Evolutionary conservation across 2,888 invertebrate genomes (phyloP), one percentile per base, ranked within the genome.

Genomic region (Pristionchus fissidentatus): DNA sequence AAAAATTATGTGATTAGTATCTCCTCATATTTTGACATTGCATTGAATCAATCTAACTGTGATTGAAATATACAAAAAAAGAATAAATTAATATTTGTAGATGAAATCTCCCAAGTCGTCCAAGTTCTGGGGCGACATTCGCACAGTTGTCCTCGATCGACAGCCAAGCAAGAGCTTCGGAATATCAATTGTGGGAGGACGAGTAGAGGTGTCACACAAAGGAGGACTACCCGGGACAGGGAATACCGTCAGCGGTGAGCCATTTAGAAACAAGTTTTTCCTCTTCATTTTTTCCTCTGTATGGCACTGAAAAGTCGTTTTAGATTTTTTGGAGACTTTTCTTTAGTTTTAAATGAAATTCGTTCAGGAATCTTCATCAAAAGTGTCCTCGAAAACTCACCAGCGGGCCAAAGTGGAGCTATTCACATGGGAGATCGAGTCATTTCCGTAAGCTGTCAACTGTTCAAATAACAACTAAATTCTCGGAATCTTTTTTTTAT

Each of bases 181-280:
- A 13, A 97, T 99, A 93, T 97, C 97, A 93, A 98, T 99, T 90
- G 97, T 99, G 52, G 97, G 98, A 84, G 97, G 97, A 91, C 96
- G 96, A 95, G 96, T 96, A 92, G 93, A 93, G 88, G 90, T 92
- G 29, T 91, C 90, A 13, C 92, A 92, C 77, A 89, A 90, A 73
- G 92, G 92, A 41, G 90, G 90, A 46, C 85, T 90, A 10, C 94
- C 95, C 83, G 90, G 86, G 46, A 95, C 95, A 87, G 95, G 95
- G 84, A 95, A 94, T 84, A 94, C 94, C 81, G 80, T 81, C 2
- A 73, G 46, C n/a, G 70, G 70, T 70, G n/a, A 41, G n/a, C n/a
- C n/a, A n/a, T n/a, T n/a, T n/a, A n/a, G n/a, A n/a, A n/a, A n/a
- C n/a, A n/a, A n/a, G 70, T 70, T 70, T n/a, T 41, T 29, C 15